phyloP scores from a whole-genome alignment of 1,140 invertebrate species.

The Macrobrachium rosenbergii region DNA sequence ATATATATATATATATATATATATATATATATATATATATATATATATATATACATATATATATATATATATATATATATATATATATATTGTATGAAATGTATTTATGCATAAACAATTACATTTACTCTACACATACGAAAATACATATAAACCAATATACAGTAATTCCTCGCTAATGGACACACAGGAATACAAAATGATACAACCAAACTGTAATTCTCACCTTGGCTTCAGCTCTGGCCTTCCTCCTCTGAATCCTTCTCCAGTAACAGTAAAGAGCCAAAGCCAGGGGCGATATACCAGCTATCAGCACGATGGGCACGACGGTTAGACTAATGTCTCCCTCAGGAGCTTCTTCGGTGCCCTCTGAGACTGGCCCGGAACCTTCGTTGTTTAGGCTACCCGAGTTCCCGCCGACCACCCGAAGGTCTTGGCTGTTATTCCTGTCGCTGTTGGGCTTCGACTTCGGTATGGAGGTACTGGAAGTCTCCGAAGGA shows the following conservation, averaged over 20 bases:
- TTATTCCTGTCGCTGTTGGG: not conserved
- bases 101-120: no score
- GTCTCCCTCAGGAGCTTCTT: not conserved
- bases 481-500: not conserved
- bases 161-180: not conserved
- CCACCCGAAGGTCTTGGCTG: conserved; percentile 15
- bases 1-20: no score
- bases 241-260: conserved; percentile 5
- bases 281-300: not conserved
- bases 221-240: conserved; percentile 24
- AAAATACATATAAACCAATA: no score
- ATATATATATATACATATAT: no score
- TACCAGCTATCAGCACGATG: conserved; percentile 17
- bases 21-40: no score
- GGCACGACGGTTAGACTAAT: conserved; percentile 23
- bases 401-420: not conserved
- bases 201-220: not conserved
- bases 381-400: no score
- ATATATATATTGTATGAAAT: no score
- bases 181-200: not conserved
- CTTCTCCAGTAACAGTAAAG: conserved; percentile 24
- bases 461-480: not conserved
- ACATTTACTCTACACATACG: no score
- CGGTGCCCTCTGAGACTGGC: not conserved
- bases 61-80: no score